phyloP scores from a whole-genome alignment of 2,113 vertebrate genomes.

The Malaclemys terrapin region DNA sequence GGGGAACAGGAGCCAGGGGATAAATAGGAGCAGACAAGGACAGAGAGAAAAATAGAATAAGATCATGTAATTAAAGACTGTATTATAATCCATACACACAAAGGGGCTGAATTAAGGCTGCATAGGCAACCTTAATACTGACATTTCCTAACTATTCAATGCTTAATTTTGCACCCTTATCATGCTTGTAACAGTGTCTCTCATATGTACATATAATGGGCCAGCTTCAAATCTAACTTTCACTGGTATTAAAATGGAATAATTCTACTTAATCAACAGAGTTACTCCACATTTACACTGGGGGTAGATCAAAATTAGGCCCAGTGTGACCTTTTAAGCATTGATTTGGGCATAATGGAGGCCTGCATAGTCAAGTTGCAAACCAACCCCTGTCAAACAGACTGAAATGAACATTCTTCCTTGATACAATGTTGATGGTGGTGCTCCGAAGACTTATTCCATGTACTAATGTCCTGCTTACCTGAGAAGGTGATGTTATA shows the following conservation, averaged over 20 bases:
- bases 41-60: background rate
- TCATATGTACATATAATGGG: background rate
- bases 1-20: background rate
- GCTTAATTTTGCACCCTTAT: background rate
- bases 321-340: accelerated
- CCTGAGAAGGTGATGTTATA: background rate
- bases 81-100: background rate
- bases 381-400: accelerated
- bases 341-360: background rate
- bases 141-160: background rate
- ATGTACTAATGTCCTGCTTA: accelerated
- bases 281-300: background rate
- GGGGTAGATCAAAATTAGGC: background rate
- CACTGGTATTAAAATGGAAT: background rate
- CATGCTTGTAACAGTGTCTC: background rate
- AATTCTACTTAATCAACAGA: background rate
- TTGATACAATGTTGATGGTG: background rate
- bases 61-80: background rate
- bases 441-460: accelerated
- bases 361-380: accelerated
- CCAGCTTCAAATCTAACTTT: no score
- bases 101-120: background rate
- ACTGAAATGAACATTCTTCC: background rate
- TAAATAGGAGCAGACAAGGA: background rate
- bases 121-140: background rate